A percentile compares a stretch with the other conserved stretches of the same genome.
Evolutionary conservation across 2,797 vertebrate genomes (phyloP).

Genomic region (Pogoniulus pusillus): DNA sequence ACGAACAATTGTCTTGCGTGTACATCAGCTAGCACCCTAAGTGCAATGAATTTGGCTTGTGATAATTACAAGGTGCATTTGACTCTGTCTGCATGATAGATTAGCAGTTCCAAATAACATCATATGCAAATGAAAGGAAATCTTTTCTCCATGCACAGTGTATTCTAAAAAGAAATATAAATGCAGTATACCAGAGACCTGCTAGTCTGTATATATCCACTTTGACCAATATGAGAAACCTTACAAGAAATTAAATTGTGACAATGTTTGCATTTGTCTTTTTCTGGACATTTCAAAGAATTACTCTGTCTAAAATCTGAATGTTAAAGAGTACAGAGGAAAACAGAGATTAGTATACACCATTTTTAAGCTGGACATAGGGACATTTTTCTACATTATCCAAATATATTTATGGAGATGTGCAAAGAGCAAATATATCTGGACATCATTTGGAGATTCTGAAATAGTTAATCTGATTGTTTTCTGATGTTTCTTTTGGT

Average conservation of each 20-base stretch:
- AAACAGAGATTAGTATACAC: background rate
- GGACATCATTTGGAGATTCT: conserved; percentile 5
- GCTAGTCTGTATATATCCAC: background rate
- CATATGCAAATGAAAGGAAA: conserved; percentile 25
- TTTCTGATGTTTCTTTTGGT: background rate
- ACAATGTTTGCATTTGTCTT: background rate
- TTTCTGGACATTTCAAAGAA: background rate
- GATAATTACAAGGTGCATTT: conserved; percentile 51
- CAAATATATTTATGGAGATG: background rate
- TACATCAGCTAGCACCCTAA: background rate
- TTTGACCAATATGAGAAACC: background rate
- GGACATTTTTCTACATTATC: background rate
- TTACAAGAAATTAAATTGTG: background rate
- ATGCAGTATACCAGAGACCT: background rate
- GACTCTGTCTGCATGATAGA: conserved; percentile 28
- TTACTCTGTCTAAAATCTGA: background rate
- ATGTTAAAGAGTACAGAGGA: background rate
- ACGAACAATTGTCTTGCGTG: background rate
- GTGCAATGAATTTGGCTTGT: conserved; percentile 4
- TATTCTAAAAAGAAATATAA: background rate
- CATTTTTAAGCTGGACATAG: background rate
- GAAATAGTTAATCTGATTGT: background rate
- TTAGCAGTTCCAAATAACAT: conserved; percentile 23
- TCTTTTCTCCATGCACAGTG: background rate
- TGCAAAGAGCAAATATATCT: background rate